phyloP scores from a whole-genome alignment of 1,140 invertebrate species.

The Chrysomallon squamiferum region DNA sequence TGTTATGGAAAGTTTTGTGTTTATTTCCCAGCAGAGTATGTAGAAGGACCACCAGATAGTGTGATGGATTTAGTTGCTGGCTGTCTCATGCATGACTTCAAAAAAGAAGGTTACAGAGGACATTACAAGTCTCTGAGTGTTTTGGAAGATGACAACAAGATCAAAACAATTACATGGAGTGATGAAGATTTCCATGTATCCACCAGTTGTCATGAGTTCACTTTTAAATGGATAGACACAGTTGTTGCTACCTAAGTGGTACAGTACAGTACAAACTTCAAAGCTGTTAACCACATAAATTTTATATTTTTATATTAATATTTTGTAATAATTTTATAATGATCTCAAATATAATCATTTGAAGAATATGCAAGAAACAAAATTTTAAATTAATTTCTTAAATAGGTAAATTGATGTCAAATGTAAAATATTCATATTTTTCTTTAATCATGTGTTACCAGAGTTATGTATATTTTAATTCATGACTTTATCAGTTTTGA shows the following conservation, averaged over 20 bases:
- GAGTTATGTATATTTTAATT: too few species aligned
- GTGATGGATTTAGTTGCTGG: constrained; percentile 29
- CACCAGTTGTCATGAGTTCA: constrained; percentile 30
- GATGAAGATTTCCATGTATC: constrained; percentile 38
- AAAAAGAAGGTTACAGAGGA: constrained; percentile 25
- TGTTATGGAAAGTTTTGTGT: constrained; percentile 35
- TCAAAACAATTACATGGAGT: constrained; percentile 30
- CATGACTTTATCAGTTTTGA: too few species aligned
- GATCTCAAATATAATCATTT: too few species aligned
- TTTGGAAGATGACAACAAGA: constrained; percentile 30
- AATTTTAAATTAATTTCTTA: too few species aligned
- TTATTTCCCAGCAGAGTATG: constrained; percentile 25
- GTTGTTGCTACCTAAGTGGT: background rate
- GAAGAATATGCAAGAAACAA: too few species aligned
- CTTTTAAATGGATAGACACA: constrained; percentile 33
- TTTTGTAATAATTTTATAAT: too few species aligned
- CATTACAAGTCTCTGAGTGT: constrained; percentile 15
- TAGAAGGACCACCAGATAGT: constrained; percentile 27
- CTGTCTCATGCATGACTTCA: constrained; percentile 26
- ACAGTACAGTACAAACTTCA: too few species aligned
- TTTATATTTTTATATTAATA: too few species aligned
- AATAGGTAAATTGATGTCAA: too few species aligned
- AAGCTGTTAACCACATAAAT: too few species aligned
- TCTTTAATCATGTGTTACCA: too few species aligned
- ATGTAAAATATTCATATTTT: too few species aligned